Evolutionary conservation across 2,888 invertebrate species (phyloP), one percentile per base, ranked within the genome.

Genomic region (Gasteruption jaculator): DNA sequence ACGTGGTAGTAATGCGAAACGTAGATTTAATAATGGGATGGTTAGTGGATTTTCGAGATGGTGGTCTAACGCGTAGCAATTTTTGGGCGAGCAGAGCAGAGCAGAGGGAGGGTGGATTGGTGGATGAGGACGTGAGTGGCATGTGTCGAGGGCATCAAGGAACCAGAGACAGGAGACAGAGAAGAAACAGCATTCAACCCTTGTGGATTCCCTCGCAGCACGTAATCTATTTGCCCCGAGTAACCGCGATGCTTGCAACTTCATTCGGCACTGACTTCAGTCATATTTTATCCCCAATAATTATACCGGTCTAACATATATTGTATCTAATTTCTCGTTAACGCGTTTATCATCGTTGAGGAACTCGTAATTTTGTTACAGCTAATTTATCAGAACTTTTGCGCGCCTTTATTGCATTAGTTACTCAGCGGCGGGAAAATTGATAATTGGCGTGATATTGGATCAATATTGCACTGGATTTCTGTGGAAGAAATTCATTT

Each of bases 181-280:
- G 39, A 21, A 10, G 32, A 24, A 40, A 31, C 46, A 38, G 47
- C 46, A 49, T 45, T 50, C 53, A 56, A 60, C 56, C 59, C 60
- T 52, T 52, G 48, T 40, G 40, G n/a, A n/a, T n/a, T n/a, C n/a
- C n/a, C 56, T 52, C 41, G 52, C 47, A 58, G 63, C 68, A 65
- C 70, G 70, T 70, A 70, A 70, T 70, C 70, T 70, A 70, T 70
- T 70, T 70, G 69, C 68, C n/a, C n/a, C 61, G 65, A 55, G 54
- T 62, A 60, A 66, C 68, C 68, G 60, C 65, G 58, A 56, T 35
- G 46, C 47, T 39, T 50, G 45, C 50, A 45, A 51, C 50, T 52
- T 48, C 49, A 45, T 49, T 24, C 22, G 25, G 26, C 22, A 11
- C 8, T n/a, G 35, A 34, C 6, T n/a, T 7, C 32, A 26, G 25